Conservation (phyloP, 2,113 vertebrate genomes). For the Lathamus discolor region DNA sequence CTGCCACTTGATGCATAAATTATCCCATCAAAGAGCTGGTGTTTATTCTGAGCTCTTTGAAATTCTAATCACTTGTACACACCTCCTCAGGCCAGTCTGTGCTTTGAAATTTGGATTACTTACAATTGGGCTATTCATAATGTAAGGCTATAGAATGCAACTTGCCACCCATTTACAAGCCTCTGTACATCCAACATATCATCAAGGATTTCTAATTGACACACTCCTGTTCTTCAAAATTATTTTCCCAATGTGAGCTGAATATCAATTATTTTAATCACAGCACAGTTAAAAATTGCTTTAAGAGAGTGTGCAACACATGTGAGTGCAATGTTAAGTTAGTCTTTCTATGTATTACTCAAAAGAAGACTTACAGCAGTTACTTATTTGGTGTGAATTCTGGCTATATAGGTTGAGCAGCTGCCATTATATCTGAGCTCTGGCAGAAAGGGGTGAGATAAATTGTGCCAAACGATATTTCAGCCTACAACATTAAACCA, state of each 20-base stretch:
- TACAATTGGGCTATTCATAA: constrained; percentile 79
- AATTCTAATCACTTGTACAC: constrained; percentile 81
- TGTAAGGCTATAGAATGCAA: constrained; percentile 51
- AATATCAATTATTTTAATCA: not conserved
- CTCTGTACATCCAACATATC: not conserved
- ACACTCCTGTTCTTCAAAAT: not conserved
- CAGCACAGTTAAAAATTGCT: not conserved
- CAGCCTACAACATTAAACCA: not conserved
- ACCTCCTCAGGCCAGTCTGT: constrained; percentile 75
- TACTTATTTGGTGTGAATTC: not conserved
- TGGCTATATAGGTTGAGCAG: not conserved
- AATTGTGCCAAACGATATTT: not conserved
- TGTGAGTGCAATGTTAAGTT: not conserved
- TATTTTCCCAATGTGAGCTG: not conserved
- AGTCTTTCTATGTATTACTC: not conserved
- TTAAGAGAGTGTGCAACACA: not conserved
- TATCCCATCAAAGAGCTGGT: constrained; percentile 80
- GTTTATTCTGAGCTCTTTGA: constrained; percentile 79
- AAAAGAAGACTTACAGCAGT: not conserved
- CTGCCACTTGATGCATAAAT: constrained; percentile 79
- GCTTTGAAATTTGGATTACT: constrained; percentile 76
- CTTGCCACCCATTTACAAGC: constrained; percentile 33
- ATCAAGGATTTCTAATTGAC: not conserved
- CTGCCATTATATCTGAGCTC: not conserved
- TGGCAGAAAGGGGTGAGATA: not conserved